Evolutionary conservation across 2,797 vertebrate genomes (phyloP).

Genomic region (Acrocephalus scirpaceus): DNA sequence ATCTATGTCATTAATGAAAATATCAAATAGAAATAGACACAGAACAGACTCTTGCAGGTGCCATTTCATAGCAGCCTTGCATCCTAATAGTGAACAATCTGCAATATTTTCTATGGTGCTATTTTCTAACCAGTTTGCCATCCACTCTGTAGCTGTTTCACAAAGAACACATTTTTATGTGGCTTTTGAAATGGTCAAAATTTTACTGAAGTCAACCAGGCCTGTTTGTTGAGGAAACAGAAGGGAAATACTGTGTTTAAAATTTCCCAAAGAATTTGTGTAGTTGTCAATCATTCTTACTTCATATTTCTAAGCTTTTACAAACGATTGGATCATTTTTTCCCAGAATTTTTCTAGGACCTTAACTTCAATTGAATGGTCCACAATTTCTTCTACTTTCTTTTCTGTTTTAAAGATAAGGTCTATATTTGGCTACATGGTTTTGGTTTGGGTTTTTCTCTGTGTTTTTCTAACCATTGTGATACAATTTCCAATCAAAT

Average conservation of each 20-base stretch:
- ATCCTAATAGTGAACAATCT: neutral
- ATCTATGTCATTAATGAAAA: neutral
- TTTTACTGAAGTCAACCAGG: neutral
- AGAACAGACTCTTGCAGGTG: neutral
- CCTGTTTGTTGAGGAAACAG: neutral
- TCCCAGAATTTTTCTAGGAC: neutral
- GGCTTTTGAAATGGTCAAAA: neutral
- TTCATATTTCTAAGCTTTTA: neutral
- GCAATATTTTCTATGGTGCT: neutral
- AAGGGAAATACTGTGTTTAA: neutral
- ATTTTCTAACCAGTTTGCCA: neutral
- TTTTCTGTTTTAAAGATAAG: neutral
- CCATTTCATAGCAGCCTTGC: neutral
- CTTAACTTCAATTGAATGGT: neutral
- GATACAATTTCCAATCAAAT: neutral
- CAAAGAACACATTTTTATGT: neutral
- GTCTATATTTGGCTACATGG: neutral
- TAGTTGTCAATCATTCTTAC: neutral
- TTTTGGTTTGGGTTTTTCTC: neutral
- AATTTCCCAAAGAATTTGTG: neutral
- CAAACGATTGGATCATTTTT: neutral
- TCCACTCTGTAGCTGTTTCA: neutral
- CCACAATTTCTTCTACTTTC: neutral
- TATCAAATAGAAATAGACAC: neutral
- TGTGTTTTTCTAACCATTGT: neutral